phyloP scores from a whole-genome alignment of 2,113 vertebrate genomes.

The Centropristis striata region DNA sequence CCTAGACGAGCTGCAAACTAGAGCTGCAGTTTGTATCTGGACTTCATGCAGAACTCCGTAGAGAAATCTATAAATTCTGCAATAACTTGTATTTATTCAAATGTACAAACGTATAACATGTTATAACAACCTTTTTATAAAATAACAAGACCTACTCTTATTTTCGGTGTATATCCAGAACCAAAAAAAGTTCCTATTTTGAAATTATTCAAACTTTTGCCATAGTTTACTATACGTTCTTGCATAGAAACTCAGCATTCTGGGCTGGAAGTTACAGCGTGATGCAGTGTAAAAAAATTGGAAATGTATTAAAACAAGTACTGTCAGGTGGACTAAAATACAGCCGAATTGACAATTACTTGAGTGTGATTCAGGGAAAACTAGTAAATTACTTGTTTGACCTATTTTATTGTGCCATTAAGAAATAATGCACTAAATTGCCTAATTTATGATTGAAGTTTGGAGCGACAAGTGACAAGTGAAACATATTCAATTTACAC shows the following conservation, averaged over 20 bases:
- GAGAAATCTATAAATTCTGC: neutral
- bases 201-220: neutral
- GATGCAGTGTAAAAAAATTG: neutral
- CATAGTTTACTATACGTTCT: fast-evolving
- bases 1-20: neutral
- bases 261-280: neutral
- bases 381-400: too few relatives aligned
- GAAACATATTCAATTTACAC: too few relatives aligned
- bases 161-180: neutral
- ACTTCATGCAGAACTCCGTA: neutral
- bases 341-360: too few relatives aligned
- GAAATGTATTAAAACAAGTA: neutral
- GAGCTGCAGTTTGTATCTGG: neutral
- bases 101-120: fast-evolving
- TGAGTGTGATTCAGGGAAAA: too few relatives aligned
- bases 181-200: neutral
- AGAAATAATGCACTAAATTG: too few relatives aligned
- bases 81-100: fast-evolving
- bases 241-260: neutral
- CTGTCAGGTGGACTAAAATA: too few relatives aligned
- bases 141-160: fast-evolving
- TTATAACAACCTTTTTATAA: fast-evolving
- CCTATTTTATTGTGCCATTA: too few relatives aligned
- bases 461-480: too few relatives aligned
- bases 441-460: too few relatives aligned